Evolutionary conservation across 2,888 invertebrate genomes (phyloP).

Genomic region (Idaea biselata): DNA sequence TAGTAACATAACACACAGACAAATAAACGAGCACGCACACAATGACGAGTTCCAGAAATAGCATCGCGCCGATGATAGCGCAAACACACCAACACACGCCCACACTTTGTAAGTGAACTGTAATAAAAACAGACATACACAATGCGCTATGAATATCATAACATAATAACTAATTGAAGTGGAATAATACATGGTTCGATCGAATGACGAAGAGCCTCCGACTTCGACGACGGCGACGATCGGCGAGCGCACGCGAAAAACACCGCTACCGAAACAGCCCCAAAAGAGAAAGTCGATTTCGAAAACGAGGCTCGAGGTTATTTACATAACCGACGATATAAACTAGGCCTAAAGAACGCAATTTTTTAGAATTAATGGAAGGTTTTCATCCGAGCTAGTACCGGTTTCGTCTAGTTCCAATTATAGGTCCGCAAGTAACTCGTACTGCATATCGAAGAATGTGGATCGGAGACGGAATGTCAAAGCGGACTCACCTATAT

Average conservation of each 20-base stretch:
- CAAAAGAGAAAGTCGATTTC: slow-evolving; percentile 53
- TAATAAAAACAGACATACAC: slow-evolving; percentile 75
- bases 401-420: slow-evolving; percentile 69
- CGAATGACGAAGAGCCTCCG: slow-evolving; percentile 41
- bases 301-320: slow-evolving; percentile 43
- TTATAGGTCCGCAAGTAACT: slow-evolving; percentile 51
- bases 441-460: slow-evolving; percentile 48
- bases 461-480: slow-evolving; percentile 52
- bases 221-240: slow-evolving; percentile 7
- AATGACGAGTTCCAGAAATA: slow-evolving; percentile 56
- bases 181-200: slow-evolving; percentile 63
- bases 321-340: slow-evolving; percentile 45
- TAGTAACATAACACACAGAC: slow-evolving; percentile 27
- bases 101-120: slow-evolving; percentile 73
- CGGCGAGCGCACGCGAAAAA: slow-evolving; percentile 17
- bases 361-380: slow-evolving; percentile 27
- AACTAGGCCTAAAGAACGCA: slow-evolving; percentile 43
- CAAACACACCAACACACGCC: slow-evolving; percentile 78
- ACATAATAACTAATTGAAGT: slow-evolving; percentile 60
- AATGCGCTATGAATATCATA: slow-evolving; percentile 66
- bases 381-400: slow-evolving; percentile 48
- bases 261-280: slow-evolving; percentile 26
- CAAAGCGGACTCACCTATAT: slow-evolving; percentile 77
- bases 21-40: slow-evolving; percentile 48
- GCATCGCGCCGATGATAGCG: slow-evolving; percentile 67